Conservation (phyloP, 1,140 invertebrate species). For the Venustaconcha ellipsiformis region DNA sequence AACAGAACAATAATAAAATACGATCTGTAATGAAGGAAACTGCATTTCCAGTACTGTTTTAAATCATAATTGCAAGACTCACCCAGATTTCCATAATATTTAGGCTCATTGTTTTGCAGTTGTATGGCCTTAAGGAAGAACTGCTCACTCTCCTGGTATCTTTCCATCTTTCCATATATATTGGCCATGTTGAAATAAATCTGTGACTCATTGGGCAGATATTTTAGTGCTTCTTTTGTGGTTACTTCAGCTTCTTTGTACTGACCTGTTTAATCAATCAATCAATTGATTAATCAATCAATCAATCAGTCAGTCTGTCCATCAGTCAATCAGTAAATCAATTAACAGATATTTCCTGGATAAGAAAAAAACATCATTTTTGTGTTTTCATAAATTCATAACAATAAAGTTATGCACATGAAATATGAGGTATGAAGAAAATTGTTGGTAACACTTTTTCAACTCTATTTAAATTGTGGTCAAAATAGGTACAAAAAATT, state of each 20-base stretch:
- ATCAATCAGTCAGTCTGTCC: too few species aligned
- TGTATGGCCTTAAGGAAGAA: constrained; percentile 84
- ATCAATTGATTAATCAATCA: constrained; percentile 2
- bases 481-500: too few species aligned
- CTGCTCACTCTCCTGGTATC: constrained; percentile 83
- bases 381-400: not conserved
- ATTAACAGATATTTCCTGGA: not conserved
- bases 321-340: constrained; percentile 2
- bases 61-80: constrained; percentile 44
- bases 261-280: constrained; percentile 68
- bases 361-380: not conserved
- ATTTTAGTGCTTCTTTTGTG: constrained; percentile 77
- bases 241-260: constrained; percentile 78
- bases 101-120: constrained; percentile 76
- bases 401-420: not conserved
- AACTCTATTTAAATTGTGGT: too few species aligned
- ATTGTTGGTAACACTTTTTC: too few species aligned
- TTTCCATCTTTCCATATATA: constrained; percentile 84
- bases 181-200: constrained; percentile 91
- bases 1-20: not conserved
- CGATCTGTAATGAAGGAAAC: not conserved
- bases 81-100: constrained; percentile 90
- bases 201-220: constrained; percentile 76
- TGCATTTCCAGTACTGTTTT: not conserved
- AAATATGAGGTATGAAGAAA: too few species aligned